These are phyloP conservation scores for Drosophila watanabei DNA, from an alignment of 1,140 invertebrate genomes.

Conservation along the genomic window DNA sequence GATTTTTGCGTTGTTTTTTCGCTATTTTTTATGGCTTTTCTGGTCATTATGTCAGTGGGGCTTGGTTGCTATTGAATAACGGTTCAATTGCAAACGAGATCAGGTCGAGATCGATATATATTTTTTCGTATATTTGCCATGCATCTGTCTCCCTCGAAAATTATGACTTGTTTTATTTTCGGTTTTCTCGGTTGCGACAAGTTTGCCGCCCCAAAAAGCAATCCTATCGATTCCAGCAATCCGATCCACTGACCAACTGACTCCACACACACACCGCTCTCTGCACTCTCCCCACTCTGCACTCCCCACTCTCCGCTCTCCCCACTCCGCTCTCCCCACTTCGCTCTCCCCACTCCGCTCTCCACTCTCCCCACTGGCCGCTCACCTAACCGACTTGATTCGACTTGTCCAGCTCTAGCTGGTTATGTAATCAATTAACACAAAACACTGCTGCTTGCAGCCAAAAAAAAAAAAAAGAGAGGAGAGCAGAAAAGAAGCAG, in stretches of 20 bases:
- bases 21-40: slow-evolving; percentile 2
- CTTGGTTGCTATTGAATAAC: slow-evolving; percentile 41
- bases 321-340: too few species aligned
- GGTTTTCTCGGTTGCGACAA: slow-evolving; percentile 52
- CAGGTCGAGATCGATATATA: slow-evolving; percentile 14
- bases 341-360: too few species aligned
- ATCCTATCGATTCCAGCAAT: slow-evolving; percentile 55
- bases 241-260: slow-evolving; percentile 47
- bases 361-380: background rate
- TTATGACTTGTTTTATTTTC: slow-evolving; percentile 70
- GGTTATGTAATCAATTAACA: slow-evolving; percentile 83
- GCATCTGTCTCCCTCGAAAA: slow-evolving; percentile 23
- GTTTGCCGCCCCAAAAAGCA: slow-evolving; percentile 32
- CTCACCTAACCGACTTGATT: background rate
- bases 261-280: slow-evolving; percentile 18
- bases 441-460: slow-evolving; percentile 45
- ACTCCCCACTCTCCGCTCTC: background rate
- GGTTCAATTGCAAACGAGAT: slow-evolving; percentile 34
- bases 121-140: slow-evolving; percentile 17
- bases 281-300: too few species aligned
- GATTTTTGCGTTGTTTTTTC: background rate
- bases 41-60: slow-evolving; percentile 69
- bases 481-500: background rate
- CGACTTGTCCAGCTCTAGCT: slow-evolving; percentile 10
- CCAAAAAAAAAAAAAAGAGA: slow-evolving; percentile 11